Evolutionary conservation across 2,797 vertebrate species (phyloP).

Genomic region (Cossypha polioptera): DNA sequence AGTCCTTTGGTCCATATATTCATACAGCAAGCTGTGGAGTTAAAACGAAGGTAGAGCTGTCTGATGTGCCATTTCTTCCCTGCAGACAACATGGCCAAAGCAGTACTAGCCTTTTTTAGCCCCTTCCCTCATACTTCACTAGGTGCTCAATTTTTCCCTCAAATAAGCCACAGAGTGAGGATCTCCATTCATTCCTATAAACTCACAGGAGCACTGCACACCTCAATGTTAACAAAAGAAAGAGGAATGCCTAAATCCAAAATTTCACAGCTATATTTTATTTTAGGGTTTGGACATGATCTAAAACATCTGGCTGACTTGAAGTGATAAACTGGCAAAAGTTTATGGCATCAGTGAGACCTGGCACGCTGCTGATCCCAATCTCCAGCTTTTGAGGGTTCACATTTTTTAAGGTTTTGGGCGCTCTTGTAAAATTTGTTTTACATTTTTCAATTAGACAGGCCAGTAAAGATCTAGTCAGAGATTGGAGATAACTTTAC

Average conservation of each 20-base stretch:
- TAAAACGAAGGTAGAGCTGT: background rate
- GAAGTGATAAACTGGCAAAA: slow-evolving; percentile 12
- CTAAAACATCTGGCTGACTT: background rate
- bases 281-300: background rate
- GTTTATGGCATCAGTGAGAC: background rate
- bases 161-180: background rate
- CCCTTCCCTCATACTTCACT: background rate
- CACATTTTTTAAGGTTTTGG: background rate
- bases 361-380: background rate
- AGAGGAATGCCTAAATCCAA: background rate
- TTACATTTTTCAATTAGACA: slow-evolving; percentile 24
- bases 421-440: background rate
- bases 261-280: background rate
- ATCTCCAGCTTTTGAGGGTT: slow-evolving; percentile 2
- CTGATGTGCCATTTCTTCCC: background rate
- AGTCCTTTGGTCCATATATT: background rate
- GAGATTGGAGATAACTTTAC: slow-evolving; percentile 28
- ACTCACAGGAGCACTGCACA: background rate
- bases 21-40: background rate
- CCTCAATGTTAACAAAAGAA: background rate
- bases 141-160: background rate
- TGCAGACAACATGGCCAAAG: background rate
- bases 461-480: background rate
- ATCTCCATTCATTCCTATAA: background rate
- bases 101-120: background rate